Evolutionary conservation across 1,140 invertebrate genomes (phyloP).

Genomic region (Pseudomyrmex flavicornis): DNA sequence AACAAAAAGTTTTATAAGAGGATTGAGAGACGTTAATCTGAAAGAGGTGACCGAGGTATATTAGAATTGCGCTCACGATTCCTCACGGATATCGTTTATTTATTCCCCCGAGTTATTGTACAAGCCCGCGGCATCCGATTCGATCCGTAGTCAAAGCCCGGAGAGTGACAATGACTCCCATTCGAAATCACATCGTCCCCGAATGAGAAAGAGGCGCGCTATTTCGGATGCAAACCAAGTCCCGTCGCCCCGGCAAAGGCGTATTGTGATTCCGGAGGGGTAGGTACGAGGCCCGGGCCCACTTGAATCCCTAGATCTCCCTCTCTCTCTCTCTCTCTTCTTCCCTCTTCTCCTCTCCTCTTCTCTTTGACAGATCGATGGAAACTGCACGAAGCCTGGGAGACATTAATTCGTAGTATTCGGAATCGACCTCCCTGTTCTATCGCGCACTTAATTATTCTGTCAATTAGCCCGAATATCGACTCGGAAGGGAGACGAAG

Average conservation of each 20-base stretch:
- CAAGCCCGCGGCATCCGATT: neutral
- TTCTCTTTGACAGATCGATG: slow-evolving; percentile 62
- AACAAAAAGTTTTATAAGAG: too few species aligned
- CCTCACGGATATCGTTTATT: neutral
- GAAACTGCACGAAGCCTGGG: slow-evolving; percentile 28
- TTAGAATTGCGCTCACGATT: neutral
- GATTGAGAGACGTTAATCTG: neutral
- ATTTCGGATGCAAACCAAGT: slow-evolving; percentile 63
- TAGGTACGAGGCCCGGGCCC: neutral
- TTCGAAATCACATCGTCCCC: slow-evolving; percentile 4
- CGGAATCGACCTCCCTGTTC: slow-evolving; percentile 58
- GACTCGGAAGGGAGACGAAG: slow-evolving; percentile 58
- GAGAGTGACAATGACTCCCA: slow-evolving; percentile 12
- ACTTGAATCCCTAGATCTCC: slow-evolving; percentile 43
- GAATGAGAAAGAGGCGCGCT: neutral
- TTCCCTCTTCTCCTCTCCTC: too few species aligned
- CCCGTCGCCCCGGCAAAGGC: slow-evolving; percentile 48
- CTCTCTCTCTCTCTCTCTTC: too few species aligned
- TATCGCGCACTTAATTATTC: slow-evolving; percentile 70
- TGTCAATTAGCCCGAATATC: slow-evolving; percentile 70
- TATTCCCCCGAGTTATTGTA: neutral
- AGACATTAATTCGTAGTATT: slow-evolving; percentile 73
- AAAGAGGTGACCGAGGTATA: neutral
- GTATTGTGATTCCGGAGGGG: slow-evolving; percentile 56
- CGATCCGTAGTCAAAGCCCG: neutral